phyloP scores from a whole-genome alignment of 2,888 invertebrate species.

The Agapostemon virescens region DNA sequence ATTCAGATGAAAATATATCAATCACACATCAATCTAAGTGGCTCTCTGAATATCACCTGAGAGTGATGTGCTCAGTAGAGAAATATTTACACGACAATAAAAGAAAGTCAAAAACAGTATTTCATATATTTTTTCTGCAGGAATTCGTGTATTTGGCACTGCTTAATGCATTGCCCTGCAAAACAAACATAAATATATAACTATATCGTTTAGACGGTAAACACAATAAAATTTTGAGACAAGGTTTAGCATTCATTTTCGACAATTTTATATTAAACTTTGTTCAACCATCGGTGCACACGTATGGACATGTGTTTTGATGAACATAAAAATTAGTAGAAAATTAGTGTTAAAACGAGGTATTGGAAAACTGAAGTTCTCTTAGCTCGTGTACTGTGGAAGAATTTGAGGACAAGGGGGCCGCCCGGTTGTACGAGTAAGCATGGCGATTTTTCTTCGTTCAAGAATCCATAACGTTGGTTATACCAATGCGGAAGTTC shows the following conservation, averaged over 20 bases:
- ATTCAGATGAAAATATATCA: not conserved
- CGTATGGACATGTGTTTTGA: constrained; percentile 33
- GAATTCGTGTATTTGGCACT: no score
- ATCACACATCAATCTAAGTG: constrained; percentile 48
- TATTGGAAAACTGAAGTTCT: constrained; percentile 37
- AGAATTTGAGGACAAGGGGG: constrained; percentile 63
- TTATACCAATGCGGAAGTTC: constrained; percentile 12
- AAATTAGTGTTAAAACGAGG: constrained; percentile 14
- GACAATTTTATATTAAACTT: constrained; percentile 21
- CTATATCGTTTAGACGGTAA: constrained; percentile 9
- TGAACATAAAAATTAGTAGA: not conserved
- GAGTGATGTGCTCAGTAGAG: constrained; percentile 32
- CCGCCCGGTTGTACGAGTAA: constrained; percentile 66
- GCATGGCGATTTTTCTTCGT: constrained; percentile 72
- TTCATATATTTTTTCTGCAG: not conserved
- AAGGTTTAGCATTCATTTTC: constrained; percentile 1
- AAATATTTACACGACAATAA: not conserved
- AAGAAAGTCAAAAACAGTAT: constrained; percentile 10
- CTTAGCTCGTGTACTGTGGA: constrained; percentile 37
- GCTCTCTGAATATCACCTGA: constrained; percentile 45
- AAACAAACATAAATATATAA: not conserved
- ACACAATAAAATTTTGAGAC: constrained; percentile 7
- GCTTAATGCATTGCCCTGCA: not conserved
- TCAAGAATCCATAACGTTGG: constrained; percentile 49
- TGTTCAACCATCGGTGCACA: not conserved